phyloP scores from a whole-genome alignment of 2,888 invertebrate species.

The Chesias legatella region DNA sequence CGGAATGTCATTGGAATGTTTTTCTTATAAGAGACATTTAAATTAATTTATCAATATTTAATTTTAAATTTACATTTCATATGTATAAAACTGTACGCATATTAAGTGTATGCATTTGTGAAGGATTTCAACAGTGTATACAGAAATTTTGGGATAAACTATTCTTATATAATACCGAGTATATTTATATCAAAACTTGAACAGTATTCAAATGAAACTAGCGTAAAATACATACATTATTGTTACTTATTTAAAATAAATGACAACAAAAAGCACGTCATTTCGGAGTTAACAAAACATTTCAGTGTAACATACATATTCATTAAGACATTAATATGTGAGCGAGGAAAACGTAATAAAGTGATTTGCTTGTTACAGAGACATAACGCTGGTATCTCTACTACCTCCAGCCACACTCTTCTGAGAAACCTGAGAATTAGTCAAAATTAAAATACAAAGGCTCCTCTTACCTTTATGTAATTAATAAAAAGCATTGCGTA shows the following conservation, averaged over 20 bases:
- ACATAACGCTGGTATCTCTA: conserved; percentile 22
- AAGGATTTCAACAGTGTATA: too few species aligned
- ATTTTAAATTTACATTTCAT: too few species aligned
- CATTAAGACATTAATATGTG: conserved; percentile 27
- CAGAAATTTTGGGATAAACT: too few species aligned
- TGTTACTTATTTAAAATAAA: conserved; percentile 4
- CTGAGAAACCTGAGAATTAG: conserved; percentile 64
- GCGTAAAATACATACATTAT: too few species aligned
- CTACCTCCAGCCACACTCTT: conserved; percentile 34
- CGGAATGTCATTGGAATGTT: too few species aligned
- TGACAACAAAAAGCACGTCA: conserved; percentile 18
- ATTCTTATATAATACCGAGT: too few species aligned
- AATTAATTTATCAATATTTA: too few species aligned
- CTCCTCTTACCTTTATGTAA: conserved; percentile 51
- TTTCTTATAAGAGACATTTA: conserved; percentile 3
- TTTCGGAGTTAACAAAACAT: conserved; percentile 20
- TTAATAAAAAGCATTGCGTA: conserved; percentile 65
- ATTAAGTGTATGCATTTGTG: too few species aligned
- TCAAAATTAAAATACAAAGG: conserved; percentile 74
- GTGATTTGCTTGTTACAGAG: conserved; percentile 23
- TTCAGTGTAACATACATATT: conserved; percentile 24
- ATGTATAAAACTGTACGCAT: too few species aligned
- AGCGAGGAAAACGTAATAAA: conserved; percentile 24
- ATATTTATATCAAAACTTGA: too few species aligned
- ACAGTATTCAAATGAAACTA: too few species aligned